These are phyloP conservation scores for Hypotaenidia philippensis DNA, from an alignment of 2,797 vertebrate species.

Conservation along the genomic window DNA sequence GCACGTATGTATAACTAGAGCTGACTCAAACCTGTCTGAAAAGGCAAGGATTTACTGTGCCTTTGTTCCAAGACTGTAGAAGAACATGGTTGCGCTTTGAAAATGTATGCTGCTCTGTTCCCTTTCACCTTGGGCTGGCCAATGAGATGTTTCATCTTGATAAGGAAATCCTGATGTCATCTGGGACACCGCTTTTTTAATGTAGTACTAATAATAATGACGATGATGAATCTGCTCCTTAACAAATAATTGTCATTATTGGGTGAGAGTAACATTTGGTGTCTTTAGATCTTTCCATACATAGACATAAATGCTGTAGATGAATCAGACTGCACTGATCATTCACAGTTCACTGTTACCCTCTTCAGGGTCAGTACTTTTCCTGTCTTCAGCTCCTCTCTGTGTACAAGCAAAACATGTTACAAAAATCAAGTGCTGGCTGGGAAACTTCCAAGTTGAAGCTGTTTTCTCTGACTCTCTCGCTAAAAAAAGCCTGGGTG, in stretches of 20 bases:
- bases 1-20: background rate
- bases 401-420: background rate
- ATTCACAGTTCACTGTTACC: background rate
- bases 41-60: background rate
- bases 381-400: slow-evolving; percentile 19
- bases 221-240: background rate
- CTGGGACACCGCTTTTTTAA: background rate
- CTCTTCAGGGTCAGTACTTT: slow-evolving; percentile 29
- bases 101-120: background rate
- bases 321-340: slow-evolving; percentile 24
- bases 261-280: background rate
- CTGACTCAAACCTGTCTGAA: background rate
- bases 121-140: background rate
- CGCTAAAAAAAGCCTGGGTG: background rate
- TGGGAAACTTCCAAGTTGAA: background rate
- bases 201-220: background rate
- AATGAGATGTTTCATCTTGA: background rate
- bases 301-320: background rate
- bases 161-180: slow-evolving; percentile 3
- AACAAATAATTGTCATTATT: slow-evolving; percentile 24
- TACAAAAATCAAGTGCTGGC: background rate
- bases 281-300: slow-evolving; percentile 7
- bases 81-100: background rate
- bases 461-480: background rate
- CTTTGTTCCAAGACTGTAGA: background rate